Base-by-base conservation (phyloP, 2,888 invertebrate species). In the Clanis bilineata region DNA sequence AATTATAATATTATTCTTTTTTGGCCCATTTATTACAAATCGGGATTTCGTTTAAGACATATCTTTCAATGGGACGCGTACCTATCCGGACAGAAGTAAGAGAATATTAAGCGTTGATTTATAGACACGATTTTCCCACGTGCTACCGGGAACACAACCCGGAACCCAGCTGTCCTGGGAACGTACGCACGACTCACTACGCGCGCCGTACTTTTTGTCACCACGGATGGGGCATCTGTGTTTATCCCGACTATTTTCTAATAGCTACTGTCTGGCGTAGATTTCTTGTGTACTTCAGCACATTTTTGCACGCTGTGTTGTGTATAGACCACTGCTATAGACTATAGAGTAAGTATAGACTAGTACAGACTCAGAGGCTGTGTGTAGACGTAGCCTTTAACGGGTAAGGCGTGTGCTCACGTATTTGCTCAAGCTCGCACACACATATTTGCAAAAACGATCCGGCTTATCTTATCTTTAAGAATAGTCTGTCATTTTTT, bases 141-240 rank as follows among this genome's bases (percentile, higher is more conserved):
- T 89, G 87, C 84, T 88, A 88, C 87, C 76, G 64, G 81, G 91
- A 91, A 91, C 72, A 76, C 68, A 84, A 89, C 91, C 88, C 88
- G 91, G 90, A 91, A 90, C 88, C 85, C 80, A 64, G 59, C 62
- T 56, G 65, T 72, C 77, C 77, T 88, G 88, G 88, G 90, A 88
- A 89, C 82, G 41, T 72, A 72, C 72, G 70, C 64, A 77, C 45
- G 45, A 28, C 28, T 38, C 51, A 58, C 47, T 58, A 58, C 47
- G 39, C 51, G 28, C 25, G 25, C 38, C 47, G 47, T 15, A 51
- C 51, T 51, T 51, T 51, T 51, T 47, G 47, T 15, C 9, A 18
- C 32, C 32, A 51, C 0, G 51, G 51, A 51, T 44, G 22, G 44
- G 10, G 45, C 45, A 45, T 32, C 51, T 51, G 28, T 32, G 51